Evolutionary conservation across 2,797 vertebrate species (phyloP), one percentile per base, ranked within the genome.

Genomic region (Psittacula echo): DNA sequence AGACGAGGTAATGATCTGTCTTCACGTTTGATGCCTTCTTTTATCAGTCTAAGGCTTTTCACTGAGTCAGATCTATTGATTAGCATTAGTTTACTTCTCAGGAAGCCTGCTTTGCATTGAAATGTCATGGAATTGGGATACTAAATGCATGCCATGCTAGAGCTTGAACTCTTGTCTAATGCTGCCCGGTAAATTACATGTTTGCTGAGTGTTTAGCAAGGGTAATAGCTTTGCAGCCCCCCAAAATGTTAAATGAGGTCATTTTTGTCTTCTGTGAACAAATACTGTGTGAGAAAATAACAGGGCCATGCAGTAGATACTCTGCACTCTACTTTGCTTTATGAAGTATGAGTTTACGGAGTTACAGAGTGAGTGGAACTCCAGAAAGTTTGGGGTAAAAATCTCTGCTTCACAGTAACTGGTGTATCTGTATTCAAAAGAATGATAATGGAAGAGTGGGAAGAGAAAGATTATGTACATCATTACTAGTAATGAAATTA

Each of bases 61-160:
- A 96, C 95, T 94, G 95, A 97, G 94, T 97, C 95, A 97, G 93
- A 90, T 91, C 86, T 96, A 94, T 95, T 96, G 96, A 96, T 97
- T 94, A 97, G 91, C 90, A 93, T 94, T 93, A 96, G 93, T 93
- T 89, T 96, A 76, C 93, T 96, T 97, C 93, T 93, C 87, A 39
- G 91, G 87, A 94, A 94, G 82, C 90, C 92, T 96, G 92, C 83
- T 98, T 96, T 97, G 95, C 93, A 94, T 94, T 87, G 93, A 96
- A 97, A 94, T 96, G 94, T 95, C 92, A 85, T 13, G 66, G 87
- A 66, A 77, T 94, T 85, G 79, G 84, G 89, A 92, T 96, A 77
- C 66, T 94, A 95, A 94, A 93, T 85, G 62, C 65, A 62, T 89
- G 70, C 92, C 92, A 89, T 83, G 89, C 90, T 92, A 97, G 89